Conservation (phyloP, 2,113 vertebrate genomes). For the Rhinoderma darwinii region DNA sequence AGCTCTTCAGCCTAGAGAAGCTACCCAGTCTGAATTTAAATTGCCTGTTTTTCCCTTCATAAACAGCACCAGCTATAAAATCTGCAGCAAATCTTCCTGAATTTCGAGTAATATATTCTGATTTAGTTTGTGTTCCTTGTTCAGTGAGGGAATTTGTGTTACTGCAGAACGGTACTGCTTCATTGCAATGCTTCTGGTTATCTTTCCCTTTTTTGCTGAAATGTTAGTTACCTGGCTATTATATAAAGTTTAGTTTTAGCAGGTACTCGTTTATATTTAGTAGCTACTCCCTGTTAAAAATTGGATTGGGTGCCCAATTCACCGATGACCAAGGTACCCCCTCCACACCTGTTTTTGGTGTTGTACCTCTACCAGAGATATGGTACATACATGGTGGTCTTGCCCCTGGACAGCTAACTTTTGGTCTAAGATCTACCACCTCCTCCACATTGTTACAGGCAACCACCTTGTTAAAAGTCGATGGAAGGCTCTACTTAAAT, state of each 20-base stretch:
- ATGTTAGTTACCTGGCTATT: neutral
- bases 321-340: no score
- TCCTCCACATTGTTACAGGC: no score
- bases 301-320: neutral
- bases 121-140: conserved; percentile 56
- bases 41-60: conserved; percentile 69
- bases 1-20: conserved; percentile 75
- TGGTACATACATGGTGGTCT: no score
- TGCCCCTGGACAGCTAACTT: no score
- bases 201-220: neutral
- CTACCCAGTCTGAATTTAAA: conserved; percentile 79
- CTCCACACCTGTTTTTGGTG: no score
- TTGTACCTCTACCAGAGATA: no score
- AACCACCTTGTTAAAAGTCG: no score
- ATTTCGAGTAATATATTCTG: conserved; percentile 58
- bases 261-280: neutral
- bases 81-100: conserved; percentile 58
- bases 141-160: neutral
- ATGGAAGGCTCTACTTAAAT: no score
- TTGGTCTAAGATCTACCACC: no score
- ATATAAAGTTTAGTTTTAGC: neutral
- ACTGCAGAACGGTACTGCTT: neutral
- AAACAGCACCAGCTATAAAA: conserved; percentile 71
- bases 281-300: neutral
- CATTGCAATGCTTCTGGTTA: neutral